Evolutionary conservation across 2,113 vertebrate genomes (phyloP), one percentile per base, ranked within the genome.

Genomic region (Sakesphorus luctuosus): DNA sequence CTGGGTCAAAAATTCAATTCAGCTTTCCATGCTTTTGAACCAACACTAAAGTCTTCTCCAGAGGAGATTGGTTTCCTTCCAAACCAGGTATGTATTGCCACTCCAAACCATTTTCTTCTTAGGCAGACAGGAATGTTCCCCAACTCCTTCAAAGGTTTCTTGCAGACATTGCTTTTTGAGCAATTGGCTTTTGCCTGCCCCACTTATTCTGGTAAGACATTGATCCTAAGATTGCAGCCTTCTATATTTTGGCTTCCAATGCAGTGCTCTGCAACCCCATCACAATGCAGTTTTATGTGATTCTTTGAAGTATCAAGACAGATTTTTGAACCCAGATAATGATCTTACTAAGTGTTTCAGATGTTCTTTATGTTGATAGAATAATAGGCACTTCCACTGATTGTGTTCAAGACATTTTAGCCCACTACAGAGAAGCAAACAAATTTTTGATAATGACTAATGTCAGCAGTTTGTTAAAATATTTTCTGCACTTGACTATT

Each of bases 31-130:
- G 9, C 38, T n/a, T 87, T 69, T 84, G 21, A 79, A 47, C 23
- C 17, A 36, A 23, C 38, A 20, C 10, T 10, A 56, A 15, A 59
- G 12, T 52, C 21, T 43, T 87, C 83, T 49, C 31, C 19, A 53
- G 38, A 20, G 29, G 7, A 73, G 13, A 47, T 3, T 3, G 20
- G 2, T 59, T 72, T 66, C 28, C 13, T 24, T 61, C 14, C 33
- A 50, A 53, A 66, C 10, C 11, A 69, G 7, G 3, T 59, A 40
- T 7, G 6, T 40, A 35, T 40, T 0, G 0, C 5, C 17, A 26
- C 26, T 63, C 23, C 44, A 65, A 25, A 53, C 2, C 19, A 19
- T 33, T 20, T 58, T 25, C 26, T 2, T 0, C 14, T 23, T 47
- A n/a, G 36, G 13, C 23, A 71, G 25, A 46, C 10, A 43, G 31